Evolutionary conservation across 2,888 invertebrate genomes (phyloP).

Genomic region (Nebria salina): DNA sequence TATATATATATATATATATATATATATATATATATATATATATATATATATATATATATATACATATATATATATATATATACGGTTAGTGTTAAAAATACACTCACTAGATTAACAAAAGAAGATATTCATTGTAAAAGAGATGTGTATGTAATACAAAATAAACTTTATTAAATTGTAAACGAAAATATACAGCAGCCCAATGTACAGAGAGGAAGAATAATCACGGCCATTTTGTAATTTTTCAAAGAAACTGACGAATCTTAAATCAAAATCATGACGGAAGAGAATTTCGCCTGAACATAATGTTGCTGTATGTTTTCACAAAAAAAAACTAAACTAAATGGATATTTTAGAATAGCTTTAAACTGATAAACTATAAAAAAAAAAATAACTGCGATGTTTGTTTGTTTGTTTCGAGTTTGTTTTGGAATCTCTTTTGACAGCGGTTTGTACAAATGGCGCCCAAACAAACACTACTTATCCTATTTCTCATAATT

Average conservation of each 20-base stretch:
- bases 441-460: slow-evolving; percentile 42
- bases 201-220: slow-evolving; percentile 19
- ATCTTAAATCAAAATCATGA: slow-evolving; percentile 4
- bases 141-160: slow-evolving; percentile 44
- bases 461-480: slow-evolving; percentile 10
- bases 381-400: slow-evolving; percentile 43
- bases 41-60: too few relatives aligned
- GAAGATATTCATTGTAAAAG: slow-evolving; percentile 41
- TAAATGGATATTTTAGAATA: slow-evolving; percentile 44
- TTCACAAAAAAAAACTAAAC: slow-evolving; percentile 32
- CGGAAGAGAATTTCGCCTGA: background rate
- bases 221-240: slow-evolving; percentile 43
- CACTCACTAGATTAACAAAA: slow-evolving; percentile 33
- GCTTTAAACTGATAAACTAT: slow-evolving; percentile 46
- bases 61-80: slow-evolving; percentile 5
- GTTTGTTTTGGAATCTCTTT: slow-evolving; percentile 43
- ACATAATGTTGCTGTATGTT: slow-evolving; percentile 31
- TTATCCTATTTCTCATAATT: background rate
- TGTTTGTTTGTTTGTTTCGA: slow-evolving; percentile 45
- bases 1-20: too few relatives aligned
- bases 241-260: slow-evolving; percentile 31
- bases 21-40: too few relatives aligned
- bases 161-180: slow-evolving; percentile 42
- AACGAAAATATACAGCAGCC: slow-evolving; percentile 40
- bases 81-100: slow-evolving; percentile 32